A percentile compares a stretch with the other conserved stretches of the same genome.
Conservation (phyloP, 2,797 vertebrate species). For the Falco novaeseelandiae region DNA sequence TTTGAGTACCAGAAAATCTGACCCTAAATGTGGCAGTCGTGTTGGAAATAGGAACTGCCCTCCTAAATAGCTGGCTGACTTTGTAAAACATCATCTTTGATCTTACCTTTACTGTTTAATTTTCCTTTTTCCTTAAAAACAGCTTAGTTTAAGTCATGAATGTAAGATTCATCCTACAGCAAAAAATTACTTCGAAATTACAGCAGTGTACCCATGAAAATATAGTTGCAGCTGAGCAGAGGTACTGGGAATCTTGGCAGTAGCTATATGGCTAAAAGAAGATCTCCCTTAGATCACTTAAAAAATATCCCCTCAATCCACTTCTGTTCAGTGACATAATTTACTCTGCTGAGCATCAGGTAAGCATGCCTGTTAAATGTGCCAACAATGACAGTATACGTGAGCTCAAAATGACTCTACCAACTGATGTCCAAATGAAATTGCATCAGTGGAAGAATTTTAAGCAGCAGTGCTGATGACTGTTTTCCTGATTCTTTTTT, state of each 20-base stretch:
- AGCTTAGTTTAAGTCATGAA: neutral
- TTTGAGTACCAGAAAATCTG: neutral
- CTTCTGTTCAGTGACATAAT: neutral
- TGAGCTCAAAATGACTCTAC: neutral
- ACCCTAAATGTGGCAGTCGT: neutral
- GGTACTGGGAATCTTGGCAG: neutral
- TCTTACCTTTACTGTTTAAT: neutral
- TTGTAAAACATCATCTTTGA: neutral
- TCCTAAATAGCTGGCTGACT: neutral
- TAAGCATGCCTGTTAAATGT: neutral
- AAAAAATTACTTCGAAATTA: neutral
- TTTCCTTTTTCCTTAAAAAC: neutral
- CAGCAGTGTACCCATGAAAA: neutral
- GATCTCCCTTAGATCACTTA: neutral
- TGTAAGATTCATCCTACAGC: neutral
- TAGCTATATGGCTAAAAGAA: neutral
- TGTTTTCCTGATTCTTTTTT: neutral
- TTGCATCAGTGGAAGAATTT: neutral
- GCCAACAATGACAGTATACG: neutral
- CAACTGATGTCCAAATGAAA: neutral
- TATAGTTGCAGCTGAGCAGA: neutral
- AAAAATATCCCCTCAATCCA: neutral
- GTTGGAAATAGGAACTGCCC: neutral
- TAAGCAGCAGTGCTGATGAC: neutral
- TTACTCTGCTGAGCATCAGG: neutral